Conservation (phyloP, 2,888 invertebrate species). For the Pachycephus smyrnensis region DNA sequence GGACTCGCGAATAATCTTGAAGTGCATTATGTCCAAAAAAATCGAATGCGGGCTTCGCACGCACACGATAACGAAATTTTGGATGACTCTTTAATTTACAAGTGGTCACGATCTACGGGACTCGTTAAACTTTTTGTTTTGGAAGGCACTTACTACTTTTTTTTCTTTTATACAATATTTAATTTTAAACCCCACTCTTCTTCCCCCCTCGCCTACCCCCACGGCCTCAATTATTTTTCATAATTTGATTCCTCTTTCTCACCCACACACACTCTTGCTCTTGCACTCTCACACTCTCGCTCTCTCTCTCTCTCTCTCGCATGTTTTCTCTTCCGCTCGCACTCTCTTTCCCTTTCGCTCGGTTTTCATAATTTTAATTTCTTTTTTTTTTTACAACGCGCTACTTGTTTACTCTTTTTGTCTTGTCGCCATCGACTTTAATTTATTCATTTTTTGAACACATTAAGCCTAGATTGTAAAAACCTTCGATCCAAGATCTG, state of each 20-base stretch:
- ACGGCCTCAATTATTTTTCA: slow-evolving; percentile 25
- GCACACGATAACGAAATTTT: slow-evolving; percentile 53
- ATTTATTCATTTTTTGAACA: slow-evolving; percentile 56
- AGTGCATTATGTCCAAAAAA: not conserved
- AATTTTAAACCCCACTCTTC: slow-evolving; percentile 44
- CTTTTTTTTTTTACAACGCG: slow-evolving; percentile 35
- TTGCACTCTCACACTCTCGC: slow-evolving; percentile 37
- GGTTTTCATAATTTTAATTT: slow-evolving; percentile 26
- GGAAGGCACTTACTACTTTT: slow-evolving; percentile 88
- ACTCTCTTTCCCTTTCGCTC: slow-evolving; percentile 29
- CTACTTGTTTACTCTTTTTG: slow-evolving; percentile 30
- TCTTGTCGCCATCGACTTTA: slow-evolving; percentile 18
- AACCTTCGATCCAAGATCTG: slow-evolving; percentile 50
- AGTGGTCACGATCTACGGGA: slow-evolving; percentile 68
- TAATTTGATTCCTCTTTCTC: slow-evolving; percentile 18
- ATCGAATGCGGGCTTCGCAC: not conserved
- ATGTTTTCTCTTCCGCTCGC: slow-evolving; percentile 36
- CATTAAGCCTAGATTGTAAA: slow-evolving; percentile 66
- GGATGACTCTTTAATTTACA: slow-evolving; percentile 61
- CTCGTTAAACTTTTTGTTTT: slow-evolving; percentile 63
- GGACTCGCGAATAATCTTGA: not conserved
- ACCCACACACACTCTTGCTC: slow-evolving; percentile 11
- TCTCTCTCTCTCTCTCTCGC: slow-evolving; percentile 38
- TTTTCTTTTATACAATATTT: slow-evolving; percentile 77
- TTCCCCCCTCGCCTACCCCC: slow-evolving; percentile 25